Conservation (phyloP, 2,797 vertebrate species). For the Cercopithecus diana region DNA sequence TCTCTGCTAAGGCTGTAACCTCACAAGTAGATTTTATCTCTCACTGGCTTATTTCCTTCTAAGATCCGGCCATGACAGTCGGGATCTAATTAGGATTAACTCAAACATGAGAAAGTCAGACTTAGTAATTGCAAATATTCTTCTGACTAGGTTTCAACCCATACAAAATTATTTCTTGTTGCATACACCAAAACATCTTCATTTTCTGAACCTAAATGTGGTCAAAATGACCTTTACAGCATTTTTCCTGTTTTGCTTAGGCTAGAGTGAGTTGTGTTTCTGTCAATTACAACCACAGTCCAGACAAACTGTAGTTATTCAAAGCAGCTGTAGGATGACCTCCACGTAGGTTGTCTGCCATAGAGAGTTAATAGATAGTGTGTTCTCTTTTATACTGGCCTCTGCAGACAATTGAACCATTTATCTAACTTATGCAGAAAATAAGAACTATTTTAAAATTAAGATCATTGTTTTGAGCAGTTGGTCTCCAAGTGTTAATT, state of each 20-base stretch:
- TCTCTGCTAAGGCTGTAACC: neutral
- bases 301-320: neutral
- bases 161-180: neutral
- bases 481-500: slow-evolving; percentile 4
- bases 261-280: neutral
- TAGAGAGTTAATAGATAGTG: neutral
- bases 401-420: neutral
- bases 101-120: neutral
- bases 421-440: neutral
- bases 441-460: slow-evolving; percentile 32
- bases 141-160: neutral
- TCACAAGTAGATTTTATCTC: neutral
- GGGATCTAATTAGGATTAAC: neutral
- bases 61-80: neutral
- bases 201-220: neutral
- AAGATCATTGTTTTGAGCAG: neutral
- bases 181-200: neutral
- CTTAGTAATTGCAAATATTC: neutral
- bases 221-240: neutral
- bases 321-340: neutral
- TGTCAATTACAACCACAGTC: neutral
- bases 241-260: neutral
- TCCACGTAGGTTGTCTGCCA: neutral
- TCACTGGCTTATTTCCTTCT: neutral
- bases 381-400: neutral